Evolutionary conservation across 2,113 vertebrate genomes (phyloP), one percentile per base, ranked within the genome.

Genomic region (Zeus faber): DNA sequence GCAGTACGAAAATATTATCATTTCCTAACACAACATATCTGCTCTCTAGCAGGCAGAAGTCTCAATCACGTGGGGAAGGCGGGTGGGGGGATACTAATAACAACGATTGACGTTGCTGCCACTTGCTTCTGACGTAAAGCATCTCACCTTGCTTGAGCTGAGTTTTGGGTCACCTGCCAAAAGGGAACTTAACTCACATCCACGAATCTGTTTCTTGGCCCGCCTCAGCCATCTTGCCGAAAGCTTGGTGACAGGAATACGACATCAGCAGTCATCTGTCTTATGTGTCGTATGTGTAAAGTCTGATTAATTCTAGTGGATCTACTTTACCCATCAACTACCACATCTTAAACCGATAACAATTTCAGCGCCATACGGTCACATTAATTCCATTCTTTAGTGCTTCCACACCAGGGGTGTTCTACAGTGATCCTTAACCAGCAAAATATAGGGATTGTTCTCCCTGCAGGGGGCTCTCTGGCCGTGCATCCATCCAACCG

Each of bases 1-100:
- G 72, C 81, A 61, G 63, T 84, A 80, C 70, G 60, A 89, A 91
- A 89, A 90, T 89, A 87, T 89, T 88, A 80, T 79, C 69, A 67
- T 76, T 85, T 77, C 72, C 65, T 73, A 66, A 84, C 84, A 79
- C 83, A 84, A 87, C 89, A 83, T 80, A 83, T 85, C 72, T 86
- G 85, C 74, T 77, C 79, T 78, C 66, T 70, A 71, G 74, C 74
- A 85, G 82, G 77, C 85, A 76, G 45, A 41, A 67, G 65, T 76
- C 74, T 84, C 63, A 62, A 75, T 72, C n/a, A n/a, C n/a, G n/a
- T n/a, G n/a, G 62, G 70, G 80, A 67, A 77, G 83, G 83, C 87
- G 67, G 80, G 81, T 83, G 80, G 86, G 77, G 82, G 80, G 78
- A n/a, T n/a, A n/a, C n/a, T n/a, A n/a, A n/a, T n/a, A n/a, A n/a